Evolutionary conservation across 2,113 vertebrate genomes (phyloP).

Genomic region (Tricholaema leucomelas): DNA sequence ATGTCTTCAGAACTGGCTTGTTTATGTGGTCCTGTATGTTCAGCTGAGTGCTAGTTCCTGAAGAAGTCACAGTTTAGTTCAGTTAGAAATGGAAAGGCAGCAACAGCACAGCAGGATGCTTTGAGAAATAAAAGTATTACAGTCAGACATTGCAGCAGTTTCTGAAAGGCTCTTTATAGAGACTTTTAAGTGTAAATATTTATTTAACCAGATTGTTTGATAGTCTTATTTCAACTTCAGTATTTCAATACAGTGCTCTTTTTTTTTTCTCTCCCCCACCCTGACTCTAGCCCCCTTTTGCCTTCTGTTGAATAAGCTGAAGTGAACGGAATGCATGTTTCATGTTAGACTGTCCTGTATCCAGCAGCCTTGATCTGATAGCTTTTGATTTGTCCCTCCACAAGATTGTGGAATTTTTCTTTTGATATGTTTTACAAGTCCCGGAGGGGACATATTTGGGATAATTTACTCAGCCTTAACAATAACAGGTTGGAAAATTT

Average conservation of each 20-base stretch:
- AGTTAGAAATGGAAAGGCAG: background rate
- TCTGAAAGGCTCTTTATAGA: conserved; percentile 6
- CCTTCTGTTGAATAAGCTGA: background rate
- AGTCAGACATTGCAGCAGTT: background rate
- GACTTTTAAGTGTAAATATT: background rate
- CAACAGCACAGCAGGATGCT: background rate
- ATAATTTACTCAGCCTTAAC: background rate
- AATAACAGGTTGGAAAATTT: background rate
- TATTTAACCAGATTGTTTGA: conserved; percentile 8
- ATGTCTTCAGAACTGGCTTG: background rate
- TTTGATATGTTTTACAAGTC: background rate
- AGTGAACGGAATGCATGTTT: background rate
- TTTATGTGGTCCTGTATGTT: background rate
- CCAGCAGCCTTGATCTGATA: background rate
- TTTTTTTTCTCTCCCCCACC: background rate
- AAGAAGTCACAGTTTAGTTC: background rate
- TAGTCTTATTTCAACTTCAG: background rate
- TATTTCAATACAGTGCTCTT: background rate
- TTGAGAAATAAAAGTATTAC: background rate
- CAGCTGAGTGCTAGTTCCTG: background rate
- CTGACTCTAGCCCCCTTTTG: too few relatives aligned
- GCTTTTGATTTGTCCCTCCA: background rate
- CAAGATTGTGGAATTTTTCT: background rate
- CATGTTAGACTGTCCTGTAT: background rate
- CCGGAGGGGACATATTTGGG: background rate